These are phyloP conservation scores for Cerastoderma edule DNA, from an alignment of 2,888 invertebrate genomes.

Conservation along the genomic window DNA sequence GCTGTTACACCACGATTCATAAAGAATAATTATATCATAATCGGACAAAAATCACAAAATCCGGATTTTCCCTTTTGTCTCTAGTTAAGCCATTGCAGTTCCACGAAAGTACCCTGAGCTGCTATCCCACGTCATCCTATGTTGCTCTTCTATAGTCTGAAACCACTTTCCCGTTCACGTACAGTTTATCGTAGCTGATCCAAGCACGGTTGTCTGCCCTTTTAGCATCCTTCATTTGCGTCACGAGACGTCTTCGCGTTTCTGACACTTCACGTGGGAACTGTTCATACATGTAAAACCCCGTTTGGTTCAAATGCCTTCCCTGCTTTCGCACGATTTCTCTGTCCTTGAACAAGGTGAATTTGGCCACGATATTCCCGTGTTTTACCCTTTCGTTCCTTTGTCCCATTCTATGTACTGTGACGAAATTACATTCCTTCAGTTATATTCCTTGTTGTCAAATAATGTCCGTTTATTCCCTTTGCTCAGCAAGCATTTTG, in stretches of 20 bases:
- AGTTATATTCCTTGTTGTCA: no score
- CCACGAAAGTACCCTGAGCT: constrained; percentile 25
- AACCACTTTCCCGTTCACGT: constrained; percentile 13
- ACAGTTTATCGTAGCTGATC: constrained; percentile 26
- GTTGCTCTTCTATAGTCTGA: no score
- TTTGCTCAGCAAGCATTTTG: no score
- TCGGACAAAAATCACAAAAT: constrained; percentile 17
- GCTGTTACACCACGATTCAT: constrained; percentile 27
- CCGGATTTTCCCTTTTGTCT: constrained; percentile 5
- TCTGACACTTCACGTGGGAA: constrained; percentile 20
- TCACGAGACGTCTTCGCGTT: neutral
- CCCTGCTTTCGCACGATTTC: constrained; percentile 9
- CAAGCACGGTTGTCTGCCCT: constrained; percentile 20
- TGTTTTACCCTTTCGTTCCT: neutral
- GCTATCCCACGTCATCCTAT: constrained; percentile 19
- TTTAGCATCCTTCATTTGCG: constrained; percentile 6
- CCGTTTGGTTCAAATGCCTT: neutral
- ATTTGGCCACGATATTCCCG: constrained; percentile 27
- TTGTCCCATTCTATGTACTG: constrained; percentile 24
- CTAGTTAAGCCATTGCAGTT: constrained; percentile 20
- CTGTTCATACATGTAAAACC: constrained; percentile 16
- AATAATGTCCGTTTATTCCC: no score
- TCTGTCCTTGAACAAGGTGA: constrained; percentile 23
- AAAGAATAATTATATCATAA: constrained; percentile 22
- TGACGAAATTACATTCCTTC: no score